phyloP scores from a whole-genome alignment of 2,113 vertebrate species.

The Cyanistes caeruleus region DNA sequence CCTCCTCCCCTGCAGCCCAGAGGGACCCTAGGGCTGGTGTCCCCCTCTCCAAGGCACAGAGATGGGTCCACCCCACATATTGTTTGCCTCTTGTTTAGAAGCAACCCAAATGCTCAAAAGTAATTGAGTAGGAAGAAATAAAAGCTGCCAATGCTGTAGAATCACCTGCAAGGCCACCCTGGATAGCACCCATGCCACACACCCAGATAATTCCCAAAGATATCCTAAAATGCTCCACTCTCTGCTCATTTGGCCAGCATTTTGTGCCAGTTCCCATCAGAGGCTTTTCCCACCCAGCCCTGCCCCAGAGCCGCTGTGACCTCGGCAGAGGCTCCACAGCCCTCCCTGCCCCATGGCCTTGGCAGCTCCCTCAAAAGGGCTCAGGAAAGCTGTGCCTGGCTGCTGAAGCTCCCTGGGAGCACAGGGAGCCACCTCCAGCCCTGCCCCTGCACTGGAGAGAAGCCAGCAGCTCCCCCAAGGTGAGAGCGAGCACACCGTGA shows the following conservation, averaged over 20 bases:
- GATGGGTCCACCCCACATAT: background rate
- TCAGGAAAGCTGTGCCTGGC: background rate
- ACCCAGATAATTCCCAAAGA: rapidly evolving
- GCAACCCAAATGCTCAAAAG: background rate
- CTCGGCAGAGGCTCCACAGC: rapidly evolving
- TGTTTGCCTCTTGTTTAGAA: background rate
- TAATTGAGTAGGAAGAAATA: background rate
- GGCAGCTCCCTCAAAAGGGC: background rate
- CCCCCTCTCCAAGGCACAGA: background rate
- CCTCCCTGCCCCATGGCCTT: background rate
- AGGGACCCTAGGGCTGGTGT: background rate
- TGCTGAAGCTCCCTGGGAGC: background rate
- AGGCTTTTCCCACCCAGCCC: background rate
- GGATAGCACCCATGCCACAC: background rate
- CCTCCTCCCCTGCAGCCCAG: background rate
- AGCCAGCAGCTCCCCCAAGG: background rate
- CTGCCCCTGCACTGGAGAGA: rapidly evolving
- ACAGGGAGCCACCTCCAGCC: background rate
- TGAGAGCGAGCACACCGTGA: too few species aligned
- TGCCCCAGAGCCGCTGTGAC: background rate
- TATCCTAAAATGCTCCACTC: rapidly evolving
- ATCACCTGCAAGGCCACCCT: background rate
- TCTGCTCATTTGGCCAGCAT: background rate
- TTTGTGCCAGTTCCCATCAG: background rate
- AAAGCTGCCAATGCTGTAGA: background rate